These are phyloP conservation scores for Andricus quercusramuli DNA, from an alignment of 2,888 invertebrate genomes.

Conservation along the genomic window DNA sequence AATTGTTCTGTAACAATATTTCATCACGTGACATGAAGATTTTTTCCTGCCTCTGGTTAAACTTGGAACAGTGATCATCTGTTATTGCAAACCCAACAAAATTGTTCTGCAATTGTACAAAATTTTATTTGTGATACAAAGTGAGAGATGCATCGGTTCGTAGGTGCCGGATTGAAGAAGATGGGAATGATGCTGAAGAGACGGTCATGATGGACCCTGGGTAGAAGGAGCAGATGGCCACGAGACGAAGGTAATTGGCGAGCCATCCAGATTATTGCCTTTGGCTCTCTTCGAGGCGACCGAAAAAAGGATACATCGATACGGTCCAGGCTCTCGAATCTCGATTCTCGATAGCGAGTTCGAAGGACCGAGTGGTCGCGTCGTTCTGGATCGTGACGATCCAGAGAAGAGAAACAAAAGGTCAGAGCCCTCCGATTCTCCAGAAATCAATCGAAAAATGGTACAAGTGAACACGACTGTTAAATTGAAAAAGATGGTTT, in stretches of 20 bases:
- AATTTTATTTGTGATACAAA: background rate
- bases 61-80: background rate
- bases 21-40: too few relatives aligned
- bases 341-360: slow-evolving; percentile 45
- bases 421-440: slow-evolving; percentile 12
- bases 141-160: background rate
- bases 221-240: slow-evolving; percentile 75
- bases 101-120: background rate
- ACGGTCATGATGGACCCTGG: slow-evolving; percentile 63
- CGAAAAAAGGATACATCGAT: slow-evolving; percentile 46
- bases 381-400: slow-evolving; percentile 22
- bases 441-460: slow-evolving; percentile 15
- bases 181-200: slow-evolving; percentile 60
- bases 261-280: slow-evolving; percentile 54
- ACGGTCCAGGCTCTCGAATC: slow-evolving; percentile 44
- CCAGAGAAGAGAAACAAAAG: slow-evolving; percentile 1
- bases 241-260: slow-evolving; percentile 77
- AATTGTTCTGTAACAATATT: too few relatives aligned
- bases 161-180: slow-evolving; percentile 45
- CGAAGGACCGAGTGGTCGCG: slow-evolving; percentile 38
- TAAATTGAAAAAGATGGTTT: background rate
- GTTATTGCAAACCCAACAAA: too few relatives aligned
- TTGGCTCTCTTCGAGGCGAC: slow-evolving; percentile 46
- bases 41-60: too few relatives aligned
- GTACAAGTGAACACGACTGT: background rate